Evolutionary conservation across 2,888 invertebrate genomes (phyloP), one percentile per base, ranked within the genome.

Genomic region (Polyommatus icarus): DNA sequence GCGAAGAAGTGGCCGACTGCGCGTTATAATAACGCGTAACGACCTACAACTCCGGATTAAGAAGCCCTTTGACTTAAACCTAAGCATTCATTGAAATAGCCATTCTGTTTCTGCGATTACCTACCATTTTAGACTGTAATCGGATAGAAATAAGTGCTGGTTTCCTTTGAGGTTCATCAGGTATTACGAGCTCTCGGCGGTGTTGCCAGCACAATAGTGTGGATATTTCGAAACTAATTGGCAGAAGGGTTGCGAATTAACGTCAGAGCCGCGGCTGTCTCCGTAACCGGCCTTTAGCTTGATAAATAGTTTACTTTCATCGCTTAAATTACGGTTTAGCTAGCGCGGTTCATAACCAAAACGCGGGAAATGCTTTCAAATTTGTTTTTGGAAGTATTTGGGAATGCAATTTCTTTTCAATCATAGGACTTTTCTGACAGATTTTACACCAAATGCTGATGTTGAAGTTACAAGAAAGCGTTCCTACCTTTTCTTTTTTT

Each of bases 11-110:
- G 91, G 89, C 90, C 90, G 87, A 87, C 91, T 90, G 89, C 86
- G 91, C 89, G 93, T 94, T 94, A 94, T 94, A 93, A 94, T 94
- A 94, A 94, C 92, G 91, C 94, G 92, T 94, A 94, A 94, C 94
- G 92, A 93, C 94, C 93, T 93, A 93, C 93, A 93, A 94, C 92
- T 89, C 93, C 89, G 94, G 94, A 94, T 94, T 94, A 94, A 93
- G 94, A 94, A 94, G 91, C 94, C 94, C 90, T 92, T 93, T 91
- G 93, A 93, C 92, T 93, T 91, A 91, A 91, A 91, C 90, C 91
- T 91, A 87, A 86, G 84, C 87, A 87, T 87, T 86, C 86, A 84
- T 86, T 87, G 87, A 88, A 89, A 86, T 89, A 84, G 85, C 87
- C 91, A 84, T 87, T 87, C 85, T 84, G 86, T 84, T 76, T 80